Percentiles rank a stretch among this genome's conserved stretches.
Conservation (phyloP, 2,888 invertebrate genomes). For the Tuta absoluta region DNA sequence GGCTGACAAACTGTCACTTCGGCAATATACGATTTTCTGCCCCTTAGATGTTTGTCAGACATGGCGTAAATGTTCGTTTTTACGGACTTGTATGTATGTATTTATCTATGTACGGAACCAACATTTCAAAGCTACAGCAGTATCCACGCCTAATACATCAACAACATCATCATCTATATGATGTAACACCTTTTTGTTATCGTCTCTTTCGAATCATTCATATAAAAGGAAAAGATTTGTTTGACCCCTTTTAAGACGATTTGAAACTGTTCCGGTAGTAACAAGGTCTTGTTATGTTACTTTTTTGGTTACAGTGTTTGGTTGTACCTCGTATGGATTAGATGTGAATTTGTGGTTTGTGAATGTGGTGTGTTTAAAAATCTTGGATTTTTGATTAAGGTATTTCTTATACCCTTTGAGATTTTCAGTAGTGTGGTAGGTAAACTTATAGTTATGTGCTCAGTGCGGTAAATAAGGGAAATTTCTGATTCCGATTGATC, state of each 20-base stretch:
- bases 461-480: too few relatives aligned
- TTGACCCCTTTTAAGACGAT: conserved; percentile 15
- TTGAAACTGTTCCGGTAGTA: background rate
- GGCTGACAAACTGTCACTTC: too few relatives aligned
- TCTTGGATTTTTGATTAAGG: background rate
- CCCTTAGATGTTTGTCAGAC: too few relatives aligned
- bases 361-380: background rate
- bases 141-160: background rate
- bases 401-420: background rate
- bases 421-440: too few relatives aligned
- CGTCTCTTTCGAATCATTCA: background rate
- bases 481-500: too few relatives aligned
- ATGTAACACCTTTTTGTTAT: background rate
- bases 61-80: too few relatives aligned
- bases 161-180: background rate
- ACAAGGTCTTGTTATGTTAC: background rate
- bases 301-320: background rate
- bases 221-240: background rate
- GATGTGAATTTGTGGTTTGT: background rate
- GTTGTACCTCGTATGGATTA: background rate
- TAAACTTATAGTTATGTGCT: too few relatives aligned
- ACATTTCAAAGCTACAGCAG: background rate
- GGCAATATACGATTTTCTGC: too few relatives aligned
- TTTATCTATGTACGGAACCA: background rate
- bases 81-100: too few relatives aligned